Percentiles rank a stretch among this genome's conserved stretches.
These are phyloP conservation scores for Malurus cyaneus DNA, from an alignment of 2,113 vertebrate genomes.

Conservation along the genomic window DNA sequence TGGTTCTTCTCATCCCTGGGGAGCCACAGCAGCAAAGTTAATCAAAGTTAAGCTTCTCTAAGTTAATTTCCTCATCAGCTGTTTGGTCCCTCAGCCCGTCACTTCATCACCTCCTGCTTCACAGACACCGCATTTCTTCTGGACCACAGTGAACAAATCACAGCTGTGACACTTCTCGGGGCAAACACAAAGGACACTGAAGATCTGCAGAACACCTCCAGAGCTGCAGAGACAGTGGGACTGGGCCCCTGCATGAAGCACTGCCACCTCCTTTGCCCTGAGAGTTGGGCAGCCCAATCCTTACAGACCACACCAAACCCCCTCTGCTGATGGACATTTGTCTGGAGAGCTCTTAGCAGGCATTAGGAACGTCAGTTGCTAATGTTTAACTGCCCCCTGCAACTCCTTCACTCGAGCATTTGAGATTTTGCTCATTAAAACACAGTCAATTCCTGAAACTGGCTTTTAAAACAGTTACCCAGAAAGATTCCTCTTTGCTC, in stretches of 20 bases:
- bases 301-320: accelerated
- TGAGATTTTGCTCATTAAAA: not conserved
- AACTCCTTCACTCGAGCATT: not conserved
- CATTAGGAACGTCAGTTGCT: not conserved
- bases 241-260: not conserved
- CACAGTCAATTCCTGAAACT: accelerated
- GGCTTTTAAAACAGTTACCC: not conserved
- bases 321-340: not conserved
- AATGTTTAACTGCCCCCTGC: not conserved
- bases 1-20: constrained; percentile 95
- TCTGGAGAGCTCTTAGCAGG: not conserved
- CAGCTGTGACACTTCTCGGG: no score
- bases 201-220: not conserved
- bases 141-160: accelerated
- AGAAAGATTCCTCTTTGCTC: not conserved
- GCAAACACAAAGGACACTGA: not conserved
- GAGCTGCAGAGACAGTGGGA: accelerated
- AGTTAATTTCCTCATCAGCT: not conserved
- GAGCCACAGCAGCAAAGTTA: not conserved
- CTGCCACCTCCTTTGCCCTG: not conserved
- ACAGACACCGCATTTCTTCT: not conserved
- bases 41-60: accelerated
- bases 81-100: accelerated
- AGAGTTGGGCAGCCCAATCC: not conserved
- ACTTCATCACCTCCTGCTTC: accelerated